Evolutionary conservation across 2,888 invertebrate species (phyloP).

Genomic region (Meta bourneti): DNA sequence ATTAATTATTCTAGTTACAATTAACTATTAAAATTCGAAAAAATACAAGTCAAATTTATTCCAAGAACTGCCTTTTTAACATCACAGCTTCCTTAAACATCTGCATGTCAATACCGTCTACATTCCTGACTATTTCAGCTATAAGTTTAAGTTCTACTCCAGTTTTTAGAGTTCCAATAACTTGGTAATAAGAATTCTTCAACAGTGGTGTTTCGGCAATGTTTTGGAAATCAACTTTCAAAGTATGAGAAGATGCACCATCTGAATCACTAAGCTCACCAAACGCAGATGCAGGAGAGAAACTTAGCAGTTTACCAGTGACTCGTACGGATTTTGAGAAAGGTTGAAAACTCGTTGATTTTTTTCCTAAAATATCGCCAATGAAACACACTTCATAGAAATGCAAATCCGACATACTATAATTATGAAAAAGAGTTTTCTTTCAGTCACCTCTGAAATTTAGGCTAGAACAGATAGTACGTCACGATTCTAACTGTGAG

Average conservation of each 20-base stretch:
- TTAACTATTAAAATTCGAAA: neutral
- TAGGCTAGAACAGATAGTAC: too few species aligned
- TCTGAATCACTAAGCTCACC: constrained; percentile 46
- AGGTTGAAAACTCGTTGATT: neutral
- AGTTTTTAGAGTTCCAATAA: constrained; percentile 10
- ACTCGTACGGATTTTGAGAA: constrained; percentile 26
- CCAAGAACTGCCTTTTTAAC: constrained; percentile 41
- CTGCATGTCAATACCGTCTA: constrained; percentile 66
- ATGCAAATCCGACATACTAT: constrained; percentile 28
- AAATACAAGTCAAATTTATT: neutral
- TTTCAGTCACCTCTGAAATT: neutral
- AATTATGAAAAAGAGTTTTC: neutral
- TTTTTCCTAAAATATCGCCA: constrained; percentile 33
- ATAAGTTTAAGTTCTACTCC: neutral
- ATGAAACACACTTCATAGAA: constrained; percentile 62
- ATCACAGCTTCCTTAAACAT: constrained; percentile 58
- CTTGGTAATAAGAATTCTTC: constrained; percentile 42
- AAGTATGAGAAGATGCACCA: neutral
- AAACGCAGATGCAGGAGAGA: constrained; percentile 13
- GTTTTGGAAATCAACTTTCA: constrained; percentile 46
- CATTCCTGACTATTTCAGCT: constrained; percentile 47
- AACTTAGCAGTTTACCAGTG: constrained; percentile 50
- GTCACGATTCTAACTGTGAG: too few species aligned
- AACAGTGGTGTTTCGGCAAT: constrained; percentile 18
- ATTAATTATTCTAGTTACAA: neutral